These are phyloP conservation scores for Plutomurus gul DNA, from an alignment of 1,140 invertebrate genomes.

Conservation along the genomic window DNA sequence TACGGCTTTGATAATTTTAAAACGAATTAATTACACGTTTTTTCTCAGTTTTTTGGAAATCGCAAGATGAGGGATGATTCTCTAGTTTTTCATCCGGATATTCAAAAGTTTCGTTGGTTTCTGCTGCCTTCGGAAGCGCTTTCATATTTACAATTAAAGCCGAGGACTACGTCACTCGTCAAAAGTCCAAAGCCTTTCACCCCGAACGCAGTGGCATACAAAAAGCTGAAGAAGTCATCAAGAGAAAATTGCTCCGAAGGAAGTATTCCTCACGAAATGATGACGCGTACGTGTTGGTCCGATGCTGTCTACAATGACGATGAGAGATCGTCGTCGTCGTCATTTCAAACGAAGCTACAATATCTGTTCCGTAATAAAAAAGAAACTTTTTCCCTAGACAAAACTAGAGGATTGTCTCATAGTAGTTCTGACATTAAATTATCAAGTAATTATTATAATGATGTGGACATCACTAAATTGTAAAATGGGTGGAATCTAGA, in stretches of 20 bases:
- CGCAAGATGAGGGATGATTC: constrained; percentile 65
- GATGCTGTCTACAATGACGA: no score
- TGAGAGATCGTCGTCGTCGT: no score
- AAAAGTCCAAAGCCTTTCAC: background rate
- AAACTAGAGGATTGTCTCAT: no score
- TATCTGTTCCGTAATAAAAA: no score
- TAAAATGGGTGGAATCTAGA: no score
- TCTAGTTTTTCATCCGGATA: constrained; percentile 69
- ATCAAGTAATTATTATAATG: no score
- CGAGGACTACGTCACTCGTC: background rate
- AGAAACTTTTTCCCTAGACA: no score
- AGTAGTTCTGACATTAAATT: no score
- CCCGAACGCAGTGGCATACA: background rate
- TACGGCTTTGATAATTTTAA: no score
- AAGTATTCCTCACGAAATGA: background rate
- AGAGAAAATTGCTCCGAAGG: background rate
- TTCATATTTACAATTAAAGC: background rate
- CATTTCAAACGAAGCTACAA: no score
- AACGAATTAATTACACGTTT: background rate
- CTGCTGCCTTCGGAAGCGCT: constrained; percentile 67
- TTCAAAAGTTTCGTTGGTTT: constrained; percentile 79
- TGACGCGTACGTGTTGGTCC: no score
- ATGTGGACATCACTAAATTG: no score
- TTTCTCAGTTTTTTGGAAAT: background rate
- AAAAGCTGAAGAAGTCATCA: background rate